A percentile compares a stretch with the other conserved stretches of the same genome.
Conservation (phyloP, 2,113 vertebrate species). For the Mustela nigripes region DNA sequence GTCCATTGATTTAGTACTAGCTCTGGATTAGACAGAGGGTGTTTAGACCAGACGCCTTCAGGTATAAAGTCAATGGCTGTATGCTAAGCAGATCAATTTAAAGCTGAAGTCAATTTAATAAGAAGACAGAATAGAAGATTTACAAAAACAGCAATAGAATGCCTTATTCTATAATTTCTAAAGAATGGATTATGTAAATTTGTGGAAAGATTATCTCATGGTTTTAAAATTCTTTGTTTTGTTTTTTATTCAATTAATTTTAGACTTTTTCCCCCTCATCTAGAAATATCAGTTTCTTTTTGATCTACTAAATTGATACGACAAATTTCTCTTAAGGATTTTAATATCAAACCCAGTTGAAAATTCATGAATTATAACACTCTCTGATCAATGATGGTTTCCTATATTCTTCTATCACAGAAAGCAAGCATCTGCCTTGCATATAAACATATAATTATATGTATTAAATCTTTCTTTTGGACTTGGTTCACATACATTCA, state of each 20-base stretch:
- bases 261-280: background rate
- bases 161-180: slow-evolving; percentile 36
- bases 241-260: background rate
- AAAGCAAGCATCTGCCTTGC: background rate
- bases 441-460: background rate
- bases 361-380: background rate
- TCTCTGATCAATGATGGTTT: background rate
- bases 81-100: slow-evolving; percentile 67
- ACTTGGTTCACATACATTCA: background rate
- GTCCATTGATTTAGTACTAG: slow-evolving; percentile 46
- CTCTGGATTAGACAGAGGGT: slow-evolving; percentile 31
- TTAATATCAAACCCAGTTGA: background rate
- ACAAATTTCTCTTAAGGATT: slow-evolving; percentile 7
- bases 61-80: slow-evolving; percentile 26
- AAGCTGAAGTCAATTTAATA: slow-evolving; percentile 59
- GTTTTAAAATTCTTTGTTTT: background rate
- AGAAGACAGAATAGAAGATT: slow-evolving; percentile 62
- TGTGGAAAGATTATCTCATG: slow-evolving; percentile 8
- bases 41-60: slow-evolving; percentile 46
- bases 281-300: slow-evolving; percentile 7
- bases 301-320: background rate
- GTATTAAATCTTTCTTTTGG: background rate
- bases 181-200: slow-evolving; percentile 41
- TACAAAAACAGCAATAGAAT: slow-evolving; percentile 51
- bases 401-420: background rate